A percentile compares a stretch with the other conserved stretches of the same genome.
Conservation (phyloP, 2,797 vertebrate species). For the Distichodus sexfasciatus region DNA sequence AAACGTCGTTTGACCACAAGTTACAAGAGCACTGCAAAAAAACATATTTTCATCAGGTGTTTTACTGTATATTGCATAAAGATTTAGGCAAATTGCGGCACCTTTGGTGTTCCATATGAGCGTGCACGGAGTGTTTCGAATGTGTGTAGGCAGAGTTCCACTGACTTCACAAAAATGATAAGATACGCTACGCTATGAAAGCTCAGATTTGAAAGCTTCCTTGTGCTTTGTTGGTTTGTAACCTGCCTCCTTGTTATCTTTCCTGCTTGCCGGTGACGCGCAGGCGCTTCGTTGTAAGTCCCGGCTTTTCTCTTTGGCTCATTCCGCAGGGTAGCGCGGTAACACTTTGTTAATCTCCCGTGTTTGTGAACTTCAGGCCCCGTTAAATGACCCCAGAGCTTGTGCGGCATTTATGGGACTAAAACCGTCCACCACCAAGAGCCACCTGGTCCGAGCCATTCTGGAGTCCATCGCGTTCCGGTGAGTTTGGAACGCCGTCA, state of each 20-base stretch:
- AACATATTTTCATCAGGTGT: too few species aligned
- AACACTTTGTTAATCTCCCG: slow-evolving; percentile 15
- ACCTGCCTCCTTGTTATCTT: slow-evolving; percentile 39
- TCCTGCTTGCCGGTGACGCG: slow-evolving; percentile 20
- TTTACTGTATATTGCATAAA: too few species aligned
- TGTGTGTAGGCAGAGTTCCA: too few species aligned
- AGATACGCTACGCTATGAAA: too few species aligned
- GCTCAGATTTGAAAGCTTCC: not conserved
- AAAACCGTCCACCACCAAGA: slow-evolving; percentile 87
- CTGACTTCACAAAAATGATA: too few species aligned
- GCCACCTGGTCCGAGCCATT: slow-evolving; percentile 90
- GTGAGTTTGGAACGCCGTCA: slow-evolving; percentile 62
- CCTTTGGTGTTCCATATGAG: too few species aligned
- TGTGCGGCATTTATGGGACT: slow-evolving; percentile 92
- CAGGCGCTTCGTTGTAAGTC: slow-evolving; percentile 52
- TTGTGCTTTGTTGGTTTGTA: not conserved
- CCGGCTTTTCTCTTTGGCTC: not conserved
- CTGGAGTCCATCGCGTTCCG: slow-evolving; percentile 93
- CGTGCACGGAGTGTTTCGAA: too few species aligned
- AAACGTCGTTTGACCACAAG: too few species aligned
- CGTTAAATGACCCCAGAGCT: slow-evolving; percentile 85
- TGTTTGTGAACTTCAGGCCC: slow-evolving; percentile 73
- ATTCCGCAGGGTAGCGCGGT: not conserved
- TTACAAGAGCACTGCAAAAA: too few species aligned
- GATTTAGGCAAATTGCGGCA: too few species aligned